Percentiles rank a stretch among this genome's conserved stretches.
Conservation (phyloP, 1,140 invertebrate species). For the Leptopilina boulardi region DNA sequence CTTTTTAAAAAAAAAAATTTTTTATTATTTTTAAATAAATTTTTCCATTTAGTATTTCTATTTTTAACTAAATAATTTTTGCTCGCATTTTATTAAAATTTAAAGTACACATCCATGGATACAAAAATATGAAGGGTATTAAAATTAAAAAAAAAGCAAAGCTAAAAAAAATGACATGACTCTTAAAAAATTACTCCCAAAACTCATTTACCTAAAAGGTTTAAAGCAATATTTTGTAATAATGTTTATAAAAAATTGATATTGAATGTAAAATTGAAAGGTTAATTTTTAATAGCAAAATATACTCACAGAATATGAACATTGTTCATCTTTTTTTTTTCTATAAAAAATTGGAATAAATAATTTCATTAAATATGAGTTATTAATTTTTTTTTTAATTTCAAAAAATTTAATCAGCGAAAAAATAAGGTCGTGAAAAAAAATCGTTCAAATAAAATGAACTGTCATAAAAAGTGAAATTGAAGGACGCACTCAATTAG, state of each 20-base stretch:
- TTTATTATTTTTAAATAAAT: too few relatives aligned
- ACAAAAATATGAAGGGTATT: too few relatives aligned
- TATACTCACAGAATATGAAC: not conserved
- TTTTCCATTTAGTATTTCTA: too few relatives aligned
- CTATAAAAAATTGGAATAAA: not conserved
- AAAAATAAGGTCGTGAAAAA: not conserved
- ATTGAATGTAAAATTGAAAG: not conserved
- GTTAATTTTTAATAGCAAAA: not conserved
- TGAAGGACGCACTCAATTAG: slow-evolving; percentile 12
- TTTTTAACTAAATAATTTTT: too few relatives aligned
- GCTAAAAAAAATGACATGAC: not conserved
- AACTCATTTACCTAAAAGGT: not conserved
- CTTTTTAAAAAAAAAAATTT: too few relatives aligned
- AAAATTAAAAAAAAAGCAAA: not conserved
- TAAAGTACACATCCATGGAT: too few relatives aligned
- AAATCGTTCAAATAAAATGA: not conserved
- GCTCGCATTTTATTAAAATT: too few relatives aligned
- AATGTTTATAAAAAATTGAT: not conserved
- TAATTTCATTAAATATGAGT: too few relatives aligned
- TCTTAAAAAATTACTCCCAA: not conserved
- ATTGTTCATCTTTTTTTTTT: not conserved
- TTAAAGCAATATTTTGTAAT: not conserved
- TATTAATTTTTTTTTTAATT: not conserved
- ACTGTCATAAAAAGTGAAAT: slow-evolving; percentile 14
- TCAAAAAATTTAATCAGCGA: not conserved